Base-by-base conservation (phyloP, 2,113 vertebrate species). In the Megaceryle torquata region DNA sequence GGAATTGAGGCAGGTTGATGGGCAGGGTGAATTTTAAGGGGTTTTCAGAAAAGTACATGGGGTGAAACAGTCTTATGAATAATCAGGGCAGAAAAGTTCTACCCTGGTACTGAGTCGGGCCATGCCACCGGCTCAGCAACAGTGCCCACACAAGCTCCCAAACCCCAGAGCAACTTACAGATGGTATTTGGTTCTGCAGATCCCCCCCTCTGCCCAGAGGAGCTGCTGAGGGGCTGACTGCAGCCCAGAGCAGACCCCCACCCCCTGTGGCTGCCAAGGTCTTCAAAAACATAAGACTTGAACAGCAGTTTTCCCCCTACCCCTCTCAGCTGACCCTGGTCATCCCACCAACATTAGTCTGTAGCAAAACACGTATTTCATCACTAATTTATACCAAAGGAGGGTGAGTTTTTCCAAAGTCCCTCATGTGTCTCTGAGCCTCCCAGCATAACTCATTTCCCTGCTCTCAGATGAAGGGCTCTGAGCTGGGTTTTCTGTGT, bases 31-130 rank as follows among this genome's bases (percentile, higher is more conserved):
- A 48, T 76, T 93, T 63, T 28, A 79, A 33, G 20, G 11, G 25
- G 1, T 41, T 82, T 91, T 68, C 35, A 79, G 51, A 39, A 79
- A 75, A 54, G 54, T 9, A 9, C 16, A 3, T 5, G 18, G n/a
- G 14, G 14, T 54, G 22, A 43, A 48, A 60, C 3, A 8, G 8
- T 2, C 11, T 39, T 31, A 19, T 4, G 51, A 61, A 70, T n/a
- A 41, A 71, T 20, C 69, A 59, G 74, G 41, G 6, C 15, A 72
- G 54, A 20, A 65, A 35, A 87, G 35, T 0, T 0, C 13, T 75
- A 43, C 25, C 26, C 51, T 9, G 8, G 7, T 15, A 21, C 41
- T 0, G 0, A 4, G 44, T 35, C 1, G 0, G 18, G 33, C 18
- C 3, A 2, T 43, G 15, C 13, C 75, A 53, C 48, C 3, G 0